phyloP scores from a whole-genome alignment of 2,113 vertebrate species.

The Ramphastos sulfuratus region DNA sequence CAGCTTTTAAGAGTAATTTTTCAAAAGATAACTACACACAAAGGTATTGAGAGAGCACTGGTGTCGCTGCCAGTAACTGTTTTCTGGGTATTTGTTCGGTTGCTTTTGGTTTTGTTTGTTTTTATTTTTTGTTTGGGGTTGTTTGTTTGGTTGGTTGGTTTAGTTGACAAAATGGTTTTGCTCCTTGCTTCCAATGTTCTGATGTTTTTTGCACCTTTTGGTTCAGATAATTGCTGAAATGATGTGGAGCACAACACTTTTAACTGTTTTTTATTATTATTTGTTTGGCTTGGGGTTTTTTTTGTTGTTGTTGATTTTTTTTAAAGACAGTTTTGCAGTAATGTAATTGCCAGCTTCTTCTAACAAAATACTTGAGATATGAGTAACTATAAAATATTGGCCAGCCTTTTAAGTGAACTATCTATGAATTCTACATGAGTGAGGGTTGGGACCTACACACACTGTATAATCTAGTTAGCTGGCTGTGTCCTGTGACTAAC shows the following conservation, averaged over 20 bases:
- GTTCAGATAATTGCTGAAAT: conserved; percentile 31
- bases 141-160: too few relatives aligned
- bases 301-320: too few relatives aligned
- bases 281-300: background rate
- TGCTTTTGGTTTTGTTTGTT: too few relatives aligned
- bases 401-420: background rate
- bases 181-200: conserved; percentile 32
- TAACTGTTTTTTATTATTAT: too few relatives aligned
- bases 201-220: background rate
- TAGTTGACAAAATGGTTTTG: conserved; percentile 3
- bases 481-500: conserved; percentile 81
- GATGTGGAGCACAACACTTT: background rate
- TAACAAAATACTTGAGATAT: background rate
- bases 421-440: background rate
- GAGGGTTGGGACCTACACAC: conserved; percentile 16
- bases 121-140: too few relatives aligned
- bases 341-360: background rate
- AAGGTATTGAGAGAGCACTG: background rate
- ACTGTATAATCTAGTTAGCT: conserved; percentile 74
- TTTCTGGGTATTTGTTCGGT: background rate
- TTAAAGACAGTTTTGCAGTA: background rate
- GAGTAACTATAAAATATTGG: background rate
- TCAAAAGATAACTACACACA: background rate
- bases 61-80: background rate
- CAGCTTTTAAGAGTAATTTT: background rate